Evolutionary conservation across 1,140 invertebrate species (phyloP), one percentile per base, ranked within the genome.

Genomic region (Microvelia longipes): DNA sequence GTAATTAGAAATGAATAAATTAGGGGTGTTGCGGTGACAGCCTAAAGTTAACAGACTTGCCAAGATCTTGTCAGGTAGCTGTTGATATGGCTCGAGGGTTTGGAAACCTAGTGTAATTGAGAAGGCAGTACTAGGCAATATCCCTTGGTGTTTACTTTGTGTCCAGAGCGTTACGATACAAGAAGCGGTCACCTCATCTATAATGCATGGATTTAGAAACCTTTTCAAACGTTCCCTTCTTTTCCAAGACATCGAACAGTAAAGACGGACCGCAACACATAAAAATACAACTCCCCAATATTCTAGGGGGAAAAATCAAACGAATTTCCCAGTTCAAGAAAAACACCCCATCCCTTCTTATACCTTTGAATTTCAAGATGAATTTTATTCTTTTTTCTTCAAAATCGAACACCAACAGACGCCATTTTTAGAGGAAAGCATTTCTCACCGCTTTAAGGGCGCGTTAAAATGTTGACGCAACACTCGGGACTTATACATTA

Each of bases 161-260:
- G 62, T 64, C 62, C 5, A 26, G 25, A 15, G 62, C 62, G 15
- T 5, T 64, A 64, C 25, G 15, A 26, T 64, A 64, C 25, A 64
- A 64, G 62, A 2, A 64, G 62, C 62, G 62, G 62, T 64, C 62
- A 64, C 15, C 62, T 64, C 62, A 64, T 64, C 15, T 24, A 64
- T 64, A 64, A 64, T 24, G 25, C 62, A 64, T 64, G 15, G 35
- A 50, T 19, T 11, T 5, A 50, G 35, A 15, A 19, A 25, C 62
- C 62, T 24, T 24, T 64, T 5, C 25, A 13, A 24, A 2, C 2
- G 25, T 13, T 2, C 25, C 62, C 24, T 64, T 24, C 62, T 25
- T 26, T 64, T 15, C 62, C 62, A 64, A 64, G 62, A 64, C 35
- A 50, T 50, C 35, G 19, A 5, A 50, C n/a, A 50, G 5, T 19